phyloP scores from a whole-genome alignment of 2,797 vertebrate species.

The Sebastes matsubarae region DNA sequence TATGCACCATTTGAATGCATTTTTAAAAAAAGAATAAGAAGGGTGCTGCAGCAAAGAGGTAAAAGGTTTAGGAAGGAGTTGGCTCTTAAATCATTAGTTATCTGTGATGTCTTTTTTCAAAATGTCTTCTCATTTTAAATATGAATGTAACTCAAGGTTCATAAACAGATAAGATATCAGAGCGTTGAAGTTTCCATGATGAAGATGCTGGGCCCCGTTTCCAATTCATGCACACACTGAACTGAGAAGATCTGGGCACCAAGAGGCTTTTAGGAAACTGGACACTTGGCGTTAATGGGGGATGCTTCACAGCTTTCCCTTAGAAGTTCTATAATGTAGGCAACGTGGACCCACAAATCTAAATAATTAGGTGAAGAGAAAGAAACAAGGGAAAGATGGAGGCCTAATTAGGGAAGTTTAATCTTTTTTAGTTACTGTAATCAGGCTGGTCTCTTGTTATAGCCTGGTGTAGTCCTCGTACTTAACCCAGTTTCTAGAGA shows the following conservation, averaged over 20 bases:
- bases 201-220: neutral
- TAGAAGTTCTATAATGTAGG: neutral
- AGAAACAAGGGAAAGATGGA: neutral
- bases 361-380: neutral
- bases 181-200: neutral
- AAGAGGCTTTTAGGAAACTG: constrained; percentile 11
- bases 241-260: neutral
- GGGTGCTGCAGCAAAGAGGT: neutral
- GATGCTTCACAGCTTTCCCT: neutral
- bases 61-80: neutral
- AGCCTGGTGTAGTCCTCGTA: neutral
- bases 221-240: neutral
- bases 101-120: neutral
- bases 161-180: neutral
- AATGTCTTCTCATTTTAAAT: neutral
- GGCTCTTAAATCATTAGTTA: neutral
- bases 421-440: neutral
- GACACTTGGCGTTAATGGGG: neutral
- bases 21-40: neutral
- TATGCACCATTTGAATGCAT: neutral
- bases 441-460: constrained; percentile 1
- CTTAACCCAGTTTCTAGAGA: constrained; percentile 43
- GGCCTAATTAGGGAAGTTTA: neutral
- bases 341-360: neutral
- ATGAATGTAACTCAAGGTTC: neutral